Evolutionary conservation across 2,113 vertebrate species (phyloP), one percentile per base, ranked within the genome.

Genomic region (Colinus virginianus): DNA sequence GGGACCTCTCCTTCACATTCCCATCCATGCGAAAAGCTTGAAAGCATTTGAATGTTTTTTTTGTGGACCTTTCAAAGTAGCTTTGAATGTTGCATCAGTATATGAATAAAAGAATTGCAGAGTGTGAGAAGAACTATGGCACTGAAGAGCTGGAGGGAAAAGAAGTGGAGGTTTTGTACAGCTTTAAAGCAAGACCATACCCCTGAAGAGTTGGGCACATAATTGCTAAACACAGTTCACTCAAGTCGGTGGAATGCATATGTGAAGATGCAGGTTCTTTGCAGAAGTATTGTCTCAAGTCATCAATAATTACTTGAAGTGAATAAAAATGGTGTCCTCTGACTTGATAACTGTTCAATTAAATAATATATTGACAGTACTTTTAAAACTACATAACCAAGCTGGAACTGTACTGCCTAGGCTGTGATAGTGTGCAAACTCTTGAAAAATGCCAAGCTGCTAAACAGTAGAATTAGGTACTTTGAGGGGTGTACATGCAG

Each of bases 41-140:
- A 88, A 95, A 93, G 72, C 56, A 48, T 93, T 68, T 59, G 25
- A 64, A 55, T 79, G 70, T 56, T 40, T 40, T 40, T 90, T 78
- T 34, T 75, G 6, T 67, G 34, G 34, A 75, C 42, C 64, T 95
- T 93, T 87, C 11, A 87, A 78, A 86, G 36, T 42, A 63, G 40
- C 62, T 94, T 92, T 93, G 84, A 88, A 75, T 94, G 66, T 61
- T 87, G 53, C 74, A 77, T 78, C 46, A 75, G 70, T 28, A 13
- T n/a, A 23, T 23, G 36, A 28, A 8, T 91, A 88, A 93, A 90
- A 85, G 26, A 61, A 42, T 32, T 1, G 0, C 68, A 74, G 64
- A 76, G 9, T 70, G 53, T 58, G 36, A 32, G 22, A 86, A 88
- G 74, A 58, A 75, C 19, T n/a, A 61, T 67, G 77, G 23, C 21